Evolutionary conservation across 2,797 vertebrate genomes (phyloP), one percentile per base, ranked within the genome.

Genomic region (Enteromius afrohamiltoni): DNA sequence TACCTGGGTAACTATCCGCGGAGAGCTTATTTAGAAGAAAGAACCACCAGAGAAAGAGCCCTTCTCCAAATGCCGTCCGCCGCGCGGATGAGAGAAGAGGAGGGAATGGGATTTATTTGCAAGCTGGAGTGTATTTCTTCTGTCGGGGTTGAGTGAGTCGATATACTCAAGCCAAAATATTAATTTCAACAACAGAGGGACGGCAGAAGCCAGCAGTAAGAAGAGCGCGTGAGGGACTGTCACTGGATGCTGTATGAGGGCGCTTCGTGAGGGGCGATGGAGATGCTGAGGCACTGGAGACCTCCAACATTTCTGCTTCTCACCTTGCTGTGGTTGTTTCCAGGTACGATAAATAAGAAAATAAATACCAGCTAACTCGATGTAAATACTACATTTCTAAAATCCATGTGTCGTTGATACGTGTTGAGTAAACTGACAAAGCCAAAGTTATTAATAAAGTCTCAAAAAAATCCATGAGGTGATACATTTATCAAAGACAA

Each of bases 181-280:
- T 8, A 14, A 19, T 49, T 70, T 70, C 3, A 60, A 34, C 23
- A 37, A 34, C 2, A 4, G 40, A 53, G 16, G 34, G 10, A 69
- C 58, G 26, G 2, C 47, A 34, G 75, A 70, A 77, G 19, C 23
- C 21, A 51, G n/a, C 47, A 26, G 42, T 23, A 23, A 40, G 71
- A n/a, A 51, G 21, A 75, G 45, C 55, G 51, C 19, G 64, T 14
- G 34, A 68, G 58, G 34, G 17, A 68, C 69, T 19, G 4, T 67
- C 40, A 19, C 60, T 67, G 16, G 8, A 26, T 75, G 77, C 83
- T 86, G 62, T 31, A 83, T 88, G 87, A 78, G 42, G 70, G 74
- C 81, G 87, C 91, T 93, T 92, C 87, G 93, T 93, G 93, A 87
- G 88, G 91, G 84, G 90, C 86, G 88, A 95, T 95, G 94, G 93